phyloP scores from a whole-genome alignment of 2,888 invertebrate genomes.

The Embidobia sp. region DNA sequence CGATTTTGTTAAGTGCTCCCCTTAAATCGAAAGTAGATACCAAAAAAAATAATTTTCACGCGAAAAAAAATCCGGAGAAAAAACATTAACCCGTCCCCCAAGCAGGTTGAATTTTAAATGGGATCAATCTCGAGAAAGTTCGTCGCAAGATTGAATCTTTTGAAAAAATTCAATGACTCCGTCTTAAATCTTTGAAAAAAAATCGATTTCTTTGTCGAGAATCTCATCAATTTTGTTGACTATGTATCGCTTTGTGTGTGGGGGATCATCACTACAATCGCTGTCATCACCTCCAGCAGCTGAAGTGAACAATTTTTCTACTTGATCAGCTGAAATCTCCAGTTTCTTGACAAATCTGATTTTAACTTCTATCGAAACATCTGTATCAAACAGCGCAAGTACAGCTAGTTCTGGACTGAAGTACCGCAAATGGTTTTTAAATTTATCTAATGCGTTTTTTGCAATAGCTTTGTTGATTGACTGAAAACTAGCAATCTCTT shows the following conservation, averaged over 20 bases:
- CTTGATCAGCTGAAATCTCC: constrained; percentile 6
- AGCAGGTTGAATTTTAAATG: too few species aligned
- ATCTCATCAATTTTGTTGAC: too few species aligned
- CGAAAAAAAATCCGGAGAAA: too few species aligned
- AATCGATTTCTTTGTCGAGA: too few species aligned
- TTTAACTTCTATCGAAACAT: constrained; percentile 6
- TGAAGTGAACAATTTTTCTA: background rate
- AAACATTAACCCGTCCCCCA: too few species aligned
- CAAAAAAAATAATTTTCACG: too few species aligned
- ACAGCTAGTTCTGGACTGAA: constrained; percentile 7
- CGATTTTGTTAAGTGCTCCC: too few species aligned
- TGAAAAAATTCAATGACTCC: too few species aligned
- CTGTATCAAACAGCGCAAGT: constrained; percentile 9
- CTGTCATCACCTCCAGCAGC: background rate
- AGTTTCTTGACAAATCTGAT: background rate
- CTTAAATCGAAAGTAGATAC: too few species aligned
- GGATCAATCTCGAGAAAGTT: too few species aligned
- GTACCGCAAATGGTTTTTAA: background rate
- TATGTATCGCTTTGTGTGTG: background rate
- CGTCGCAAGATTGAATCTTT: too few species aligned
- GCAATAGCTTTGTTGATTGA: constrained; percentile 1
- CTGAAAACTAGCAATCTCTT: background rate
- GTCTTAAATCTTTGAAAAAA: too few species aligned
- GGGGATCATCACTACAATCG: background rate
- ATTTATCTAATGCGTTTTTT: background rate